Percentiles rank a stretch among this genome's conserved stretches.
Conservation (phyloP, 35 echinoderm and acorn worm species). For the Strongylocentrotus purpuratus region DNA sequence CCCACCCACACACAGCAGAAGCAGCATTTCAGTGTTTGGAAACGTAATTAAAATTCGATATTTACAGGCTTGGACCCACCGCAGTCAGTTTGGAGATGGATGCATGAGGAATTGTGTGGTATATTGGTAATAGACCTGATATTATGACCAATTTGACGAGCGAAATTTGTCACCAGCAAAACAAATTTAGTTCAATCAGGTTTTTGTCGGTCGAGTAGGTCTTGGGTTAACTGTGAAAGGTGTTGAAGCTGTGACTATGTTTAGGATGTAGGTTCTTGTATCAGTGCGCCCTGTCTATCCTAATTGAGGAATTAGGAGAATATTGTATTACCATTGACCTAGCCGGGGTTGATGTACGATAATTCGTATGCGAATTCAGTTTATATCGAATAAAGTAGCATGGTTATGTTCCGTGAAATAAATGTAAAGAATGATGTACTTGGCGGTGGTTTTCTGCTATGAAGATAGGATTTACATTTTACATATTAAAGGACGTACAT, state of each 20-base stretch:
- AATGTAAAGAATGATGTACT: no score
- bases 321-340: neutral
- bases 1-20: no score
- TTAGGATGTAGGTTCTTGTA: neutral
- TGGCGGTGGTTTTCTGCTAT: no score
- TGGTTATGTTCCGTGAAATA: no score
- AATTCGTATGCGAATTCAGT: neutral
- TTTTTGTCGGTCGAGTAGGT: conserved; percentile 32
- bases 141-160: conserved; percentile 35
- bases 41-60: conserved; percentile 40
- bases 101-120: neutral
- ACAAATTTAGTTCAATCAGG: conserved; percentile 37
- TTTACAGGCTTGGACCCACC: conserved; percentile 15
- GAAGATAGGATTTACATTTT: no score
- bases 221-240: neutral
- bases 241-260: neutral
- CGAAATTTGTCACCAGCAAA: conserved; percentile 45
- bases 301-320: neutral
- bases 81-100: neutral
- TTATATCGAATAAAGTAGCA: neutral
- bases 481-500: no score
- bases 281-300: neutral
- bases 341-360: neutral
- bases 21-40: neutral
- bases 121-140: neutral